These are phyloP conservation scores for Podarcis raffonei DNA, from an alignment of 2,113 vertebrate species.

Conservation along the genomic window DNA sequence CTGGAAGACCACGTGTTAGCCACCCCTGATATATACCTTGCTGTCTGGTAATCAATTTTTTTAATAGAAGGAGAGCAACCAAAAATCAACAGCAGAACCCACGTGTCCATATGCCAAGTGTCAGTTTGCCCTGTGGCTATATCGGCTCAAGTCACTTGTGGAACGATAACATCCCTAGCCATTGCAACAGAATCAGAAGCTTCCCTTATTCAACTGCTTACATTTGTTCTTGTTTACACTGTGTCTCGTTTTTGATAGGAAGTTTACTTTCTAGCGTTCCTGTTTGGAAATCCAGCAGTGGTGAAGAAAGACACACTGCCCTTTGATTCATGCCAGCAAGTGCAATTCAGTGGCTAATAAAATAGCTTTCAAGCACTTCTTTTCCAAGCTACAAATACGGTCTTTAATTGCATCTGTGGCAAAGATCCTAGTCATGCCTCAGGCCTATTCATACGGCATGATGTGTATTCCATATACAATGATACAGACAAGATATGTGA, in stretches of 20 bases:
- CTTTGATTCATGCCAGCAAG: not conserved
- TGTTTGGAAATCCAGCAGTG: not conserved
- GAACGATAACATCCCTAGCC: not conserved
- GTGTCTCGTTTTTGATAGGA: not conserved
- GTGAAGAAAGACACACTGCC: not conserved
- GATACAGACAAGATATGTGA: not conserved
- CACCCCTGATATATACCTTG: too few relatives aligned
- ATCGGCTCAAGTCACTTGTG: not conserved
- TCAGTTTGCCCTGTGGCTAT: not conserved
- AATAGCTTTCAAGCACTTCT: not conserved
- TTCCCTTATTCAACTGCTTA: not conserved
- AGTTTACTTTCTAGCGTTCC: conserved; percentile 1
- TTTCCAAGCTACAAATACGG: not conserved
- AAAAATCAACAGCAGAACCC: not conserved
- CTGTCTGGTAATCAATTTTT: not conserved
- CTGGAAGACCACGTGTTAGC: too few relatives aligned
- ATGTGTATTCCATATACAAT: not conserved
- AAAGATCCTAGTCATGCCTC: conserved; percentile 11
- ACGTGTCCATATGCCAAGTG: not conserved
- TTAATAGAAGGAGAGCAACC: not conserved
- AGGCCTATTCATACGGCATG: not conserved
- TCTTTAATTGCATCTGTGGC: conserved; percentile 14
- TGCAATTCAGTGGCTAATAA: not conserved
- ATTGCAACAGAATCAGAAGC: not conserved
- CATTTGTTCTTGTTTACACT: not conserved